Base-by-base conservation (phyloP, 2,888 invertebrate species). In the Seira musarum region DNA sequence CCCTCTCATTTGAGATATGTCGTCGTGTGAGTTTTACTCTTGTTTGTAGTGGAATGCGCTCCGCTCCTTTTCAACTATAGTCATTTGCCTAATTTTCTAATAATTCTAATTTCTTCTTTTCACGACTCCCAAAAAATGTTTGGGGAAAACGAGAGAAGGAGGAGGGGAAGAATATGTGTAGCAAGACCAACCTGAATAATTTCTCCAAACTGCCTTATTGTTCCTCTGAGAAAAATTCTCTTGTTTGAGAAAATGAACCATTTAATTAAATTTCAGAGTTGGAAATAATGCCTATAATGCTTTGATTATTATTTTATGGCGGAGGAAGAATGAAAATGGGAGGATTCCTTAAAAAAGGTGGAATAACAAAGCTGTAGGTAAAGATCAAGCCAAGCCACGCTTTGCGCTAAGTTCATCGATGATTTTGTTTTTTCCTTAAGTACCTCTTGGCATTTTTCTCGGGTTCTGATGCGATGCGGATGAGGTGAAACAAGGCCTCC, bases 181-280 rank as follows among this genome's bases (percentile, higher is more conserved):
- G 13, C 40, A 13, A 40, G 40, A 40, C 40, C 40, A 40, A 13
- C 40, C 13, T 40, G 40, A 40, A 40, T 40, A 40, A 40, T 40
- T 40, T 40, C 13, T 40, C 40, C n/a, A n/a, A n/a, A n/a, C 40
- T 40, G 6, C 13, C 40, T 40, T 40, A 13, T 40, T 40, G 5
- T 13, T 40, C 40, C 40, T 46, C 49, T 68, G 68, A 17, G 13
- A 6, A 21, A 57, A 69, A 60, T 53, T 60, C 35, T 35, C 67
- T 79, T 79, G 72, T 79, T 49, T 79, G 79, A 24, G 67, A 79
- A 72, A 79, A 72, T 68, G 79, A 79, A 79, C 67, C 79, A 72
- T 79, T 79, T 79, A 79, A 79, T 79, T 79, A 79, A 79, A 79
- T 79, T 79, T 79, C 61, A 65, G 72, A 61, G 71, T 72, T 72